These are phyloP conservation scores for Cassiopea xamachana DNA, from an alignment of 30 jellyfish, hydroid and myxozoan species.

Conservation along the genomic window DNA sequence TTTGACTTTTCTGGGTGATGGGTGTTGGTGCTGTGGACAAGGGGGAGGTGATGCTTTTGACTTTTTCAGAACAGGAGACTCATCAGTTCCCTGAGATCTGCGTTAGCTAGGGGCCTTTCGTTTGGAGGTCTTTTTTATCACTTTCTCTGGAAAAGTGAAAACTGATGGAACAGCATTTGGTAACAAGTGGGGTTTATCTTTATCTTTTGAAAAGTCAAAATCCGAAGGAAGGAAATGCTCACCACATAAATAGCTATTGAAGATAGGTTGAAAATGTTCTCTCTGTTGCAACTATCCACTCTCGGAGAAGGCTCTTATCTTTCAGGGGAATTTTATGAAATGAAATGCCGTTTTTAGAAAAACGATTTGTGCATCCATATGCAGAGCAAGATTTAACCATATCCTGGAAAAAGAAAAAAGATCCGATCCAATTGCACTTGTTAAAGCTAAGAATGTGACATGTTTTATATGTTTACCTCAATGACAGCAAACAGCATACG, in stretches of 20 bases:
- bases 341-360: conserved; percentile 12
- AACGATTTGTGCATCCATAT: conserved; percentile 53
- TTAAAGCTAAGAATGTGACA: background rate
- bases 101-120: conserved; percentile 5
- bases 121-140: background rate
- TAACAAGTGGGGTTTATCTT: background rate
- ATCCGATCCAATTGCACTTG: background rate
- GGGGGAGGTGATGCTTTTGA: background rate
- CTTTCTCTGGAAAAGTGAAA: conserved; percentile 9
- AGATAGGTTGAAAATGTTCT: conserved; percentile 11
- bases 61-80: background rate
- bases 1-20: conserved; percentile 27
- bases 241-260: conserved; percentile 17
- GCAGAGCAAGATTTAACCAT: conserved; percentile 52
- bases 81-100: background rate
- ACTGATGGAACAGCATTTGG: conserved; percentile 19
- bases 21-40: background rate
- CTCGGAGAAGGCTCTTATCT: conserved; percentile 1
- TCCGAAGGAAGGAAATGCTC: conserved; percentile 54
- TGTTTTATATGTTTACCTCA: background rate
- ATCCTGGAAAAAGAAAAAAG: background rate
- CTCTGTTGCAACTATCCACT: conserved; percentile 33
- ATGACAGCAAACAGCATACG: background rate
- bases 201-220: background rate
- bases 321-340: conserved; percentile 43